phyloP scores from a whole-genome alignment of 2,888 invertebrate species.

The Germaria angustata region DNA sequence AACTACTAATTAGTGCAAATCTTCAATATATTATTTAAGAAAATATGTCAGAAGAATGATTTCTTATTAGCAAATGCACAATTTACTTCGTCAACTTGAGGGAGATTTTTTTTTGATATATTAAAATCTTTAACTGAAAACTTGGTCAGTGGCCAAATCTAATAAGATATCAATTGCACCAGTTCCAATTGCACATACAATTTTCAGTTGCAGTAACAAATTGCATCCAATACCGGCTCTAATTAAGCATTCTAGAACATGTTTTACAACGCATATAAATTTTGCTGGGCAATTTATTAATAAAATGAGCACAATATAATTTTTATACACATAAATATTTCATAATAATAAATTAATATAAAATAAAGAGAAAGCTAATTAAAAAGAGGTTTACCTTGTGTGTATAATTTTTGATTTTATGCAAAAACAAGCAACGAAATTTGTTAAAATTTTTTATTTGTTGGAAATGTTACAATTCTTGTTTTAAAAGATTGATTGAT shows the following conservation, averaged over 20 bases:
- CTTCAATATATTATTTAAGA: too few relatives aligned
- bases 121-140: too few relatives aligned
- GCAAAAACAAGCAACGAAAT: slow-evolving; percentile 56
- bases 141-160: too few relatives aligned
- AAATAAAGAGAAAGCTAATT: slow-evolving; percentile 1
- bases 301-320: neutral
- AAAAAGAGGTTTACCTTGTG: slow-evolving; percentile 64
- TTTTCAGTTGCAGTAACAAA: neutral
- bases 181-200: neutral
- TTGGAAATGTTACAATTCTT: slow-evolving; percentile 36
- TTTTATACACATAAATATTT: neutral
- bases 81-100: too few relatives aligned
- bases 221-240: neutral
- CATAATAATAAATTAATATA: neutral
- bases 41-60: too few relatives aligned
- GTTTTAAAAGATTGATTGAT: neutral
- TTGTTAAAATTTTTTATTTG: slow-evolving; percentile 44
- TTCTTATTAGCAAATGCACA: too few relatives aligned
- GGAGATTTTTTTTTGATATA: too few relatives aligned
- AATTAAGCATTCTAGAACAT: neutral
- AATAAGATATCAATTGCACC: neutral
- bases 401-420: slow-evolving; percentile 33
- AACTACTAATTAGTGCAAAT: too few relatives aligned
- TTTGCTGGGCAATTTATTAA: neutral
- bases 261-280: neutral